Conservation (phyloP, 2,888 invertebrate species). For the Drosophila limbata region DNA sequence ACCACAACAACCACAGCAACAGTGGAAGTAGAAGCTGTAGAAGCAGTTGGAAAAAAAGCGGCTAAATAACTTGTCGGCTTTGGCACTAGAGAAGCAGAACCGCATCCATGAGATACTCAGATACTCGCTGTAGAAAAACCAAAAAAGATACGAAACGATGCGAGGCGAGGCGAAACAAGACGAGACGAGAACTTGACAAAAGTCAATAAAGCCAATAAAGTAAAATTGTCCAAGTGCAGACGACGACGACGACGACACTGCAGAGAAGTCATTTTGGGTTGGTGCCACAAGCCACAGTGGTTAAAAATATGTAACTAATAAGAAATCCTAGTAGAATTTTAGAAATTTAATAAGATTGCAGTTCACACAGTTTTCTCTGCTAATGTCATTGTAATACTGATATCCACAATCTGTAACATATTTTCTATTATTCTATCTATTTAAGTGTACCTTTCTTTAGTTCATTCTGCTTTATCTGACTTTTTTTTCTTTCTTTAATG, state of each 20-base stretch:
- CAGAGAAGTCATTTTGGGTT: constrained; percentile 6
- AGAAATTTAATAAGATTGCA: neutral
- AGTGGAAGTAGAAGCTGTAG: constrained; percentile 18
- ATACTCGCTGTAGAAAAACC: constrained; percentile 1
- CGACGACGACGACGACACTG: constrained; percentile 20
- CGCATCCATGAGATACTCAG: constrained; percentile 47
- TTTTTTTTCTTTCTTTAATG: neutral
- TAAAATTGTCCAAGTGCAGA: constrained; percentile 56
- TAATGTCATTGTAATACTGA: neutral
- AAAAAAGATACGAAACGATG: constrained; percentile 26
- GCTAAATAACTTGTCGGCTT: constrained; percentile 67
- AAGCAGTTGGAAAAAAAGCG: constrained; percentile 40
- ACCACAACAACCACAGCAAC: constrained; percentile 4
- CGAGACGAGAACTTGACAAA: constrained; percentile 73
- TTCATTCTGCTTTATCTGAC: neutral
- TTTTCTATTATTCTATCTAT: neutral
- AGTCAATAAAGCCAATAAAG: constrained; percentile 81
- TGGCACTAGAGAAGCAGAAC: constrained; percentile 48
- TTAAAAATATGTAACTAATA: neutral
- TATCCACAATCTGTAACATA: neutral
- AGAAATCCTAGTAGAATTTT: neutral
- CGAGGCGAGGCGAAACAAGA: constrained; percentile 40
- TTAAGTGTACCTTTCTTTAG: neutral
- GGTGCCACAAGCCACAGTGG: constrained; percentile 14
- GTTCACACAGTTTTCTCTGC: neutral